These are phyloP conservation scores for Eclectus roratus DNA, from an alignment of 2,113 vertebrate genomes.

Conservation along the genomic window DNA sequence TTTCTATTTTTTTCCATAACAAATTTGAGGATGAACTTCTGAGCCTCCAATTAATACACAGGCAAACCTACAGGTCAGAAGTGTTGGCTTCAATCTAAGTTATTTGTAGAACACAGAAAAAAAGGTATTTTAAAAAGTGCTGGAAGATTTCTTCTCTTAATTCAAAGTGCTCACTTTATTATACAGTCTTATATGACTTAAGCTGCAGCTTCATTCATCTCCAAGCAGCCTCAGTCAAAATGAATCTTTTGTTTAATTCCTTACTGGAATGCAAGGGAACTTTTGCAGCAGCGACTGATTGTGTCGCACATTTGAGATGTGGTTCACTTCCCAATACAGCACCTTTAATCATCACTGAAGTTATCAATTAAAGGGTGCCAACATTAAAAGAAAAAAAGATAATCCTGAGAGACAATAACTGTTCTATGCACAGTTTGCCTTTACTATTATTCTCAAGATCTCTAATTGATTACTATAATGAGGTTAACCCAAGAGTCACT, in stretches of 20 bases:
- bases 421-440: not conserved
- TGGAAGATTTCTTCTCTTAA: not conserved
- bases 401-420: not conserved
- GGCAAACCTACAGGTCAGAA: not conserved
- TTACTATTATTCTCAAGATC: not conserved
- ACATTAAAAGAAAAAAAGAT: not conserved
- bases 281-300: constrained; percentile 10
- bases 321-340: not conserved
- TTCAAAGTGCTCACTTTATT: not conserved
- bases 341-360: not conserved
- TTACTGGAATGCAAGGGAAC: not conserved
- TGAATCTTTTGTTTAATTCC: constrained; percentile 28
- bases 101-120: not conserved
- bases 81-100: not conserved
- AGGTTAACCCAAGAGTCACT: not conserved
- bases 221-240: not conserved
- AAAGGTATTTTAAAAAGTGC: not conserved
- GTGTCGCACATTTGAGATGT: not conserved
- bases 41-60: not conserved
- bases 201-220: not conserved
- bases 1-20: not conserved
- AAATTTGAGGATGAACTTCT: not conserved
- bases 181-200: not conserved
- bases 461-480: not conserved
- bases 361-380: constrained; percentile 27